Conservation (phyloP, 30 jellyfish, hydroid and myxozoan genomes). For the Phacellophora camtschatica region DNA sequence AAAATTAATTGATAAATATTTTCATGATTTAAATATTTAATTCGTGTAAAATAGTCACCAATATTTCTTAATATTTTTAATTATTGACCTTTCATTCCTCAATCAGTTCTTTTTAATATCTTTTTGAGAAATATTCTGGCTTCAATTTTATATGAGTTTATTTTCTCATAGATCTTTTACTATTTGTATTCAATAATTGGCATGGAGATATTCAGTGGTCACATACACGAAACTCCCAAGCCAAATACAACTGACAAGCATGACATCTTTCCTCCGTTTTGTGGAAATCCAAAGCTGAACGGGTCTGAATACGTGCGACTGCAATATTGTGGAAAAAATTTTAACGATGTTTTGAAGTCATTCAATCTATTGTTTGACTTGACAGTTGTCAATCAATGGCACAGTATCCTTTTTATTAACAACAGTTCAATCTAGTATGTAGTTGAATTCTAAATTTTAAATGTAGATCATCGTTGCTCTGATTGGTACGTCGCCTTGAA, state of each 20-base stretch:
- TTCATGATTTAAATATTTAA: too few relatives aligned
- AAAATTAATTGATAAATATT: too few relatives aligned
- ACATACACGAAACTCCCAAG: constrained; percentile 28
- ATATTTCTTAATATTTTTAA: too few relatives aligned
- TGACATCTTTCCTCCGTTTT: constrained; percentile 15
- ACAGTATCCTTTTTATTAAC: constrained; percentile 83
- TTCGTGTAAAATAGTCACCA: too few relatives aligned
- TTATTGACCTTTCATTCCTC: too few relatives aligned
- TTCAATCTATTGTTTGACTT: constrained; percentile 79
- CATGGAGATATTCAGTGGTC: constrained; percentile 87
- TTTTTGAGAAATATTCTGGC: too few relatives aligned
- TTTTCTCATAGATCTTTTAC: constrained; percentile 63
- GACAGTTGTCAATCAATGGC: constrained; percentile 99
- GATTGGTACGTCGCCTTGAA: too few relatives aligned
- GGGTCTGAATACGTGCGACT: constrained; percentile 77
- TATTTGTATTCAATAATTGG: constrained; percentile 88
- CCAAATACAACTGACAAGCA: constrained; percentile 3
- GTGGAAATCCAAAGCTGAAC: constrained; percentile 73
- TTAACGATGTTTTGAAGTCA: constrained; percentile 87
- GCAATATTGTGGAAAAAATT: constrained; percentile 90
- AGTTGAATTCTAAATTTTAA: background rate
- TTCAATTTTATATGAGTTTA: too few relatives aligned
- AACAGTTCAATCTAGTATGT: background rate
- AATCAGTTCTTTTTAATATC: too few relatives aligned
- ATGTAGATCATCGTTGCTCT: too few relatives aligned